These are phyloP conservation scores for Amorpha juglandis DNA, from an alignment of 2,888 invertebrate genomes.

Conservation along the genomic window DNA sequence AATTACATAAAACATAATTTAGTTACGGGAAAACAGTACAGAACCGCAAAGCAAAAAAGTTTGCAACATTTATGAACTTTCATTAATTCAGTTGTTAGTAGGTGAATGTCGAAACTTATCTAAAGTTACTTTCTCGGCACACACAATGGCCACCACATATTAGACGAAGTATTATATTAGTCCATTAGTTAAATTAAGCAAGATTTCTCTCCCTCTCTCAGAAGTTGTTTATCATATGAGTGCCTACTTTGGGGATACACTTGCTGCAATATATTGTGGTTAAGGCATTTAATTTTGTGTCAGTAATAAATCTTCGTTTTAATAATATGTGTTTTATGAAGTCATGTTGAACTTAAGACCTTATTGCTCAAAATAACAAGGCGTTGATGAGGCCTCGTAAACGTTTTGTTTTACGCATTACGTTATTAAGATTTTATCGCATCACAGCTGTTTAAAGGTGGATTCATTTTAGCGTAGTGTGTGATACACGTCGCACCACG, in stretches of 20 bases:
- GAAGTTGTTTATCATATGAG: conserved; percentile 76
- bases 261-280: conserved; percentile 74
- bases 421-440: conserved; percentile 16
- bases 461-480: neutral
- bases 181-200: conserved; percentile 82
- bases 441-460: conserved; percentile 3
- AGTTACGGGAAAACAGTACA: conserved; percentile 37
- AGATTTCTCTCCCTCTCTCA: conserved; percentile 76
- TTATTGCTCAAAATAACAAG: conserved; percentile 22
- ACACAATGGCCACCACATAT: conserved; percentile 52
- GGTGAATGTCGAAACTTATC: conserved; percentile 36
- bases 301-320: conserved; percentile 70
- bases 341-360: conserved; percentile 23
- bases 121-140: conserved; percentile 45
- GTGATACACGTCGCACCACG: too few species aligned
- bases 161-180: conserved; percentile 61
- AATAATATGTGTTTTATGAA: conserved; percentile 53
- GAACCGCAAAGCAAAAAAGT: conserved; percentile 47
- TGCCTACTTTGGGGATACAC: conserved; percentile 63
- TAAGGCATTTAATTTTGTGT: conserved; percentile 78
- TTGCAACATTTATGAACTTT: conserved; percentile 53
- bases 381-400: conserved; percentile 14
- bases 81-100: conserved; percentile 48
- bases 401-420: conserved; percentile 12
- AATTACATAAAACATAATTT: conserved; percentile 20